Evolutionary conservation across 2,113 vertebrate genomes (phyloP), one percentile per base, ranked within the genome.

Genomic region (Edolisoma coerulescens): DNA sequence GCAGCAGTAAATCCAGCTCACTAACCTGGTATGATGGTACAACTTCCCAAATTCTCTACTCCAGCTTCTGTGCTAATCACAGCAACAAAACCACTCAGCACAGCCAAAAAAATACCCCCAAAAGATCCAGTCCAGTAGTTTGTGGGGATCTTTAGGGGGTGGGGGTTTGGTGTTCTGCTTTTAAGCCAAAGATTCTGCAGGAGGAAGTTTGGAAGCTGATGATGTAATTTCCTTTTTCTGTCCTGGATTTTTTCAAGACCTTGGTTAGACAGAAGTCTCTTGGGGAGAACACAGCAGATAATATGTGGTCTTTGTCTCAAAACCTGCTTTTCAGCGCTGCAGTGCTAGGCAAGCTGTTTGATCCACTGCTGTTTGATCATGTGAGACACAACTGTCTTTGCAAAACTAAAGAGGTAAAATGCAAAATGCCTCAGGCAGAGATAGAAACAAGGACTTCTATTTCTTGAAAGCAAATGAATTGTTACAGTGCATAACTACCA

Each of bases 391-490:
- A 90, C 27, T 89, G 84, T 47, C 89, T 89, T 87, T 85, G 63
- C 75, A 95, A 94, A 94, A 95, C 93, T 70, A 67, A 93, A 96
- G 86, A 87, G 59, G 79, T 84, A 94, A 96, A 95, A 96, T 60
- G 59, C 68, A 87, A 95, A 96, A 89, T 0, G 61, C 93, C 94
- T 88, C 68, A 91, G 95, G 93, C 93, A 86, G 74, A 95, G 79
- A 85, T 1, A 75, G 91, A 89, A 93, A 91, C 85, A 91, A 82
- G 73, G 79, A 79, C 73, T 90, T 95, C n/a, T 87, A 27, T 68
- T 89, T 93, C 84, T 94, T 95, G 59, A 90, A 92, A 85, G 92
- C 42, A 95, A 96, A 92, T 65, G 24, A 93, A 93, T 76, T 88
- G 68, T 89, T 95, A 80, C 91, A 95, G 79, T 68, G 70, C 53